phyloP scores from a whole-genome alignment of 2,888 invertebrate species.

The Torymus auratus region DNA sequence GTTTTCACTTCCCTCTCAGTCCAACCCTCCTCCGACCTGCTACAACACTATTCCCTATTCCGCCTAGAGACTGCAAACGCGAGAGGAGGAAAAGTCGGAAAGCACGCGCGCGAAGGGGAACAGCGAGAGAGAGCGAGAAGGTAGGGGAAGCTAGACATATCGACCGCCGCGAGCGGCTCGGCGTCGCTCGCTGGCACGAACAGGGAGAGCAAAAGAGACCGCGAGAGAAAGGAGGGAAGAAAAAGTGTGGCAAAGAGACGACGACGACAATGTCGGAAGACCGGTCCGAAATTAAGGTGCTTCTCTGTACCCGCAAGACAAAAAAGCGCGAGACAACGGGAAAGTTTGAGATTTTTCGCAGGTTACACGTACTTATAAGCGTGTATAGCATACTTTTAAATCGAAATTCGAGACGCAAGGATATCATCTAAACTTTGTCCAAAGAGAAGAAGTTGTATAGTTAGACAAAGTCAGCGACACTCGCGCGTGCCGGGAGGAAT shows the following conservation, averaged over 20 bases:
- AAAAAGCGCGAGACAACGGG: background rate
- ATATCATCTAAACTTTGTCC: too few relatives aligned
- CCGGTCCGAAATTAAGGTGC: slow-evolving; percentile 8
- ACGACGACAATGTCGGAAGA: background rate
- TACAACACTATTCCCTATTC: too few relatives aligned
- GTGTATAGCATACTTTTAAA: too few relatives aligned
- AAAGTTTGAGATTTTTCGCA: too few relatives aligned
- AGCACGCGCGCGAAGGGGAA: slow-evolving; percentile 45
- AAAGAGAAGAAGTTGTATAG: too few relatives aligned
- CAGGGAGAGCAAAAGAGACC: slow-evolving; percentile 25
- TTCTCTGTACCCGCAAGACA: background rate
- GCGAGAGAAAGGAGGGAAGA: slow-evolving; percentile 5
- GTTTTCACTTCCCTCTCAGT: too few relatives aligned
- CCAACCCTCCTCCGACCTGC: too few relatives aligned
- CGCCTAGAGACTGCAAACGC: too few relatives aligned
- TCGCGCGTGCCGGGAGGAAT: background rate
- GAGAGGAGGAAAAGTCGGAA: slow-evolving; percentile 54
- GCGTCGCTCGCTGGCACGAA: background rate
- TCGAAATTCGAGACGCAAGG: too few relatives aligned
- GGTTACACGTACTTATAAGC: too few relatives aligned
- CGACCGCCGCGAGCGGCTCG: slow-evolving; percentile 66
- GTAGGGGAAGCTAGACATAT: slow-evolving; percentile 71
- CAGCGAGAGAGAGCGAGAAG: slow-evolving; percentile 56
- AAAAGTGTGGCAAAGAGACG: slow-evolving; percentile 29
- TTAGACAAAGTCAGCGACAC: too few relatives aligned